phyloP scores from a whole-genome alignment of 2,113 vertebrate genomes.

The Taurulus bubalis region DNA sequence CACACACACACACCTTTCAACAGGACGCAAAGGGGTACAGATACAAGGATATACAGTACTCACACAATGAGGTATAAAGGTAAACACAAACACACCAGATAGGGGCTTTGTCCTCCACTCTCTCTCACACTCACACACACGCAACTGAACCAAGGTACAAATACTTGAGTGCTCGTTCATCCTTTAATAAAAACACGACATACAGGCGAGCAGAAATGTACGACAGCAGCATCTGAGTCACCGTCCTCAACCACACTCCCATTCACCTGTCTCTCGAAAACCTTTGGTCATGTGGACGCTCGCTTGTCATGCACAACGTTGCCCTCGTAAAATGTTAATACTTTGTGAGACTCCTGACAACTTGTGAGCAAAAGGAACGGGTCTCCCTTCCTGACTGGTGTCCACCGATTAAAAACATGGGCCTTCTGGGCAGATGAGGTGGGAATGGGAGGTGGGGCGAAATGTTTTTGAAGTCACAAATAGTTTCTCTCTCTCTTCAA shows the following conservation, averaged over 20 bases:
- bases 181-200: constrained; percentile 73
- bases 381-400: constrained; percentile 27
- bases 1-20: constrained; percentile 55
- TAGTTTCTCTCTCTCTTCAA: constrained; percentile 30
- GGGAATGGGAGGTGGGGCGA: neutral
- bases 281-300: constrained; percentile 76
- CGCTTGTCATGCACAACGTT: constrained; percentile 63
- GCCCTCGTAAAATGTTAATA: constrained; percentile 50
- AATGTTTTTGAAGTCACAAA: constrained; percentile 47
- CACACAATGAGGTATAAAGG: constrained; percentile 82
- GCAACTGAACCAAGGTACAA: constrained; percentile 75
- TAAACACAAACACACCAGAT: constrained; percentile 69
- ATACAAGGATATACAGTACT: constrained; percentile 73
- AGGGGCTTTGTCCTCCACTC: constrained; percentile 57
- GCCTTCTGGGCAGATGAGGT: constrained; percentile 32
- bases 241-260: constrained; percentile 63
- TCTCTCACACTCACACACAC: constrained; percentile 71
- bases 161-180: constrained; percentile 65
- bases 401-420: constrained; percentile 42
- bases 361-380: constrained; percentile 26
- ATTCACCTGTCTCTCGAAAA: constrained; percentile 62
- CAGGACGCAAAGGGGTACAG: constrained; percentile 59
- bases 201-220: constrained; percentile 72
- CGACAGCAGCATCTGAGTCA: constrained; percentile 75
- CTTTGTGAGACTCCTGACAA: constrained; percentile 32